Percentiles rank a stretch among this genome's conserved stretches.
These are phyloP conservation scores for Thamnaconus septentrionalis DNA, from an alignment of 2,113 vertebrate genomes.

Conservation along the genomic window DNA sequence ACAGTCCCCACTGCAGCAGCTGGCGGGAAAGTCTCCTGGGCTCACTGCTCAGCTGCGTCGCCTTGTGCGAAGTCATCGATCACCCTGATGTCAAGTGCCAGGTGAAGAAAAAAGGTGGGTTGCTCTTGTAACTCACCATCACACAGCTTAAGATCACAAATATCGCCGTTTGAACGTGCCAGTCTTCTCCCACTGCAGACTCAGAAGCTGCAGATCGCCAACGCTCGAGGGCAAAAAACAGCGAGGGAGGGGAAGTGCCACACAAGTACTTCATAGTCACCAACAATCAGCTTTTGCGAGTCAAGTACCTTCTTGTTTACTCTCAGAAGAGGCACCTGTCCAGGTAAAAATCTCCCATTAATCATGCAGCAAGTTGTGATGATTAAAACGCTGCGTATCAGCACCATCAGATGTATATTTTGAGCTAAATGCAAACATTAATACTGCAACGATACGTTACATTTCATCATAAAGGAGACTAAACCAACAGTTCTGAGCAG, in stretches of 20 bases:
- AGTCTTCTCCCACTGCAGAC: constrained; percentile 74
- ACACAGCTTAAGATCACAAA: neutral
- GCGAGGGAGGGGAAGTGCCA: constrained; percentile 92
- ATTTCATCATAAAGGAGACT: too few relatives aligned
- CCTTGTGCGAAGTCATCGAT: constrained; percentile 95
- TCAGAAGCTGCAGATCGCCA: constrained; percentile 86
- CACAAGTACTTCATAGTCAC: constrained; percentile 98
- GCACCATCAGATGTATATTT: neutral
- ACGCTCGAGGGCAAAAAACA: constrained; percentile 90
- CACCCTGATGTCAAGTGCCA: constrained; percentile 98
- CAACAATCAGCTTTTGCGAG: constrained; percentile 93
- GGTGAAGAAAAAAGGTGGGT: constrained; percentile 90
- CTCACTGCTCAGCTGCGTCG: constrained; percentile 90
- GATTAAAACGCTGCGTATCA: neutral
- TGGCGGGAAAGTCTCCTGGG: constrained; percentile 88
- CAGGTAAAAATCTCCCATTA: constrained; percentile 75
- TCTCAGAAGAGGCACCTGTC: constrained; percentile 84
- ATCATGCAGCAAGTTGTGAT: neutral
- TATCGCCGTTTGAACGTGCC: neutral
- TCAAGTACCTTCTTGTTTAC: constrained; percentile 95
- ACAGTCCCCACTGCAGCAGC: constrained; percentile 88
- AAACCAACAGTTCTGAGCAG: too few relatives aligned
- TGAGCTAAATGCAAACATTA: neutral
- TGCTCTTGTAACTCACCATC: neutral
- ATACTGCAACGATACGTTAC: neutral